Evolutionary conservation across 2,113 vertebrate genomes (phyloP).

Genomic region (Hemichromis elongatus): DNA sequence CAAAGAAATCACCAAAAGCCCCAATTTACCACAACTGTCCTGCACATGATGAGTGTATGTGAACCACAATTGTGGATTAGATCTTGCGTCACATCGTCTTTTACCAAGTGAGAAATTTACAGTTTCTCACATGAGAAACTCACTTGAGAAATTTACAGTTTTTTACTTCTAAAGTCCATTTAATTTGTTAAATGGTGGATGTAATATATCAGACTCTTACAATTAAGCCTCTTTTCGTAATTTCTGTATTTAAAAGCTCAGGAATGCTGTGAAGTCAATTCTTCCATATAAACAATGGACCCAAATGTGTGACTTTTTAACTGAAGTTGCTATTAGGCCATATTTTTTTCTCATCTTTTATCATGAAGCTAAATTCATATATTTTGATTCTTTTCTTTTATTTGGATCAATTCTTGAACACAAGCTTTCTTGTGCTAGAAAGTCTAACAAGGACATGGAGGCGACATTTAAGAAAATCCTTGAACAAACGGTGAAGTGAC

Average conservation of each 20-base stretch:
- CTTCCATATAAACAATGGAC: neutral
- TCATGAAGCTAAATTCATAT: neutral
- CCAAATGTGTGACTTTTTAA: too few relatives aligned
- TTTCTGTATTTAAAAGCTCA: neutral
- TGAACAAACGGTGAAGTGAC: neutral
- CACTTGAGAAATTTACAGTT: too few relatives aligned
- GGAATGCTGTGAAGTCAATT: neutral
- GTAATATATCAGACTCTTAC: neutral
- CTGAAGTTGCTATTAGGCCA: too few relatives aligned
- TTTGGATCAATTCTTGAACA: neutral
- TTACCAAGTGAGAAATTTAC: neutral
- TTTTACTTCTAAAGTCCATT: neutral
- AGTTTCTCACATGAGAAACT: too few relatives aligned
- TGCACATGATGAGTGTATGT: neutral
- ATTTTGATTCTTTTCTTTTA: neutral
- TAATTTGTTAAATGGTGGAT: neutral
- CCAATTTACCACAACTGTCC: neutral
- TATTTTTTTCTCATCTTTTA: neutral
- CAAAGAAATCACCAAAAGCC: accelerated
- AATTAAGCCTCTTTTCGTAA: neutral
- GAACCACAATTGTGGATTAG: neutral
- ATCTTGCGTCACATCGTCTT: neutral
- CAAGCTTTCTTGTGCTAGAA: neutral
- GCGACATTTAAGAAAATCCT: neutral
- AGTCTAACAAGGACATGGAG: neutral